phyloP scores from a whole-genome alignment of 2,888 invertebrate species.

The Agapetus fuscipes region DNA sequence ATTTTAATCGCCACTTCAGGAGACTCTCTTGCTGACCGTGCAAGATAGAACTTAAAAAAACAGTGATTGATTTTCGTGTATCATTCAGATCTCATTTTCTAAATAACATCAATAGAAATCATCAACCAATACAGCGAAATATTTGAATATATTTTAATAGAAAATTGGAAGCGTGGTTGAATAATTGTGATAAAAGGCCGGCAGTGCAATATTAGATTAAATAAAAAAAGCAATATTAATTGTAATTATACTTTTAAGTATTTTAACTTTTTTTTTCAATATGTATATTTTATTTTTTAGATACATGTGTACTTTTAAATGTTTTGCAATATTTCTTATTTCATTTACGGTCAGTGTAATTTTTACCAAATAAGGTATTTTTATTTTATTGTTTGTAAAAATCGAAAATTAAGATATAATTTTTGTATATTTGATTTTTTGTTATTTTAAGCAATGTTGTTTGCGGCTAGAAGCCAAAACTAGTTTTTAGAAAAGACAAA shows the following conservation, averaged over 20 bases:
- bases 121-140: no score
- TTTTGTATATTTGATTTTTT: no score
- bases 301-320: not conserved
- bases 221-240: not conserved
- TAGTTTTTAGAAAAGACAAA: slow-evolving; percentile 5
- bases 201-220: slow-evolving; percentile 23
- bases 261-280: not conserved
- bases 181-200: slow-evolving; percentile 23
- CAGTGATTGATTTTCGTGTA: no score
- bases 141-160: not conserved
- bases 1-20: no score
- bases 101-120: no score
- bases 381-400: no score
- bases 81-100: no score
- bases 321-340: not conserved
- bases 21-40: no score
- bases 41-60: no score
- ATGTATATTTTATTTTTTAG: not conserved
- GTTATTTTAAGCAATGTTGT: not conserved
- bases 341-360: not conserved
- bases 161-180: slow-evolving; percentile 4
- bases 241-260: not conserved
- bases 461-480: slow-evolving; percentile 20
- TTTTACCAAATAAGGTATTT: not conserved
- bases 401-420: no score